Conservation (phyloP, 2,113 vertebrate genomes). For the Alces alces region DNA sequence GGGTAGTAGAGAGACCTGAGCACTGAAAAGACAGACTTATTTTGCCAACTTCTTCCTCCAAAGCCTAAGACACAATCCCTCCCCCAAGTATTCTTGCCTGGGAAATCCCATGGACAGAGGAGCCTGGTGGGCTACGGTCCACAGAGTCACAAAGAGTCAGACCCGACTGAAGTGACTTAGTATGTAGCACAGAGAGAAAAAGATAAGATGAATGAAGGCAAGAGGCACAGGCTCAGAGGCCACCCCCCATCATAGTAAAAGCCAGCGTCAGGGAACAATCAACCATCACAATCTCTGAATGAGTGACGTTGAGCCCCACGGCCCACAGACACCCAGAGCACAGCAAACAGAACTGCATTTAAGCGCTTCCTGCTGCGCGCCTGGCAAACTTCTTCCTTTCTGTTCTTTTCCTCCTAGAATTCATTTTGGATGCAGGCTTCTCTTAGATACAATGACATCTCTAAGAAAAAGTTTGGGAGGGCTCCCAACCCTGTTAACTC, state of each 20-base stretch:
- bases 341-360: not conserved
- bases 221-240: not conserved
- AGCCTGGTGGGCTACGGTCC: not conserved
- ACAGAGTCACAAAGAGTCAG: not conserved
- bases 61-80: not conserved
- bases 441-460: not conserved
- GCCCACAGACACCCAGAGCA: not conserved
- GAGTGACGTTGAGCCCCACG: not conserved
- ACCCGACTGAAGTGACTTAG: not conserved
- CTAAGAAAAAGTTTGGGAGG: not conserved
- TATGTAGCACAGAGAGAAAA: not conserved
- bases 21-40: not conserved
- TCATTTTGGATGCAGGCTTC: not conserved
- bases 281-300: not conserved
- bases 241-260: rapidly evolving
- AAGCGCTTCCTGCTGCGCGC: not conserved
- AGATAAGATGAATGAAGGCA: not conserved
- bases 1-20: not conserved
- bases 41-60: not conserved
- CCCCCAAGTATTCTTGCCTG: not conserved
- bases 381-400: not conserved
- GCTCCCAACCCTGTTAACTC: not conserved
- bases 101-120: not conserved
- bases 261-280: not conserved
- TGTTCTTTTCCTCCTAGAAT: not conserved